phyloP scores from a whole-genome alignment of 2,888 invertebrate genomes.

The Scaptodrosophila latifasciaeformis region DNA sequence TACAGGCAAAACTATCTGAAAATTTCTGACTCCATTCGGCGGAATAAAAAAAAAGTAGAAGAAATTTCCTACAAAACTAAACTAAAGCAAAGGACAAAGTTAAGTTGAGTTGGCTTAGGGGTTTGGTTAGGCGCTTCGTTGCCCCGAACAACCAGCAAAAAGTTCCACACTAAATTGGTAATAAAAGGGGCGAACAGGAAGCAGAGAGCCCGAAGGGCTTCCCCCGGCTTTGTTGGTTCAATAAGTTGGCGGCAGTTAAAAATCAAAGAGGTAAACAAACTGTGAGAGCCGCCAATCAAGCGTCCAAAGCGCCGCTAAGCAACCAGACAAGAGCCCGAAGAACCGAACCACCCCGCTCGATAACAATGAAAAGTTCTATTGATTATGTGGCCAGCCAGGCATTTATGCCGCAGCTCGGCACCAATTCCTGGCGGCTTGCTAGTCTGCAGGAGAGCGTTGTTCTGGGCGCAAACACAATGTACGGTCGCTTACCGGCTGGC shows the following conservation, averaged over 20 bases:
- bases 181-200: conserved; percentile 12
- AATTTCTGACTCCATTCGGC: conserved; percentile 46
- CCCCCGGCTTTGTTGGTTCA: conserved; percentile 52
- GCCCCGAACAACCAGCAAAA: conserved; percentile 48
- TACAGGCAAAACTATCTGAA: conserved; percentile 56
- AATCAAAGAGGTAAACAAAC: conserved; percentile 28
- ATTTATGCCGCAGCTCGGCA: not conserved
- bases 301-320: conserved; percentile 18
- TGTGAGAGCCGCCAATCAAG: not conserved
- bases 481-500: conserved; percentile 48
- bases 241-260: conserved; percentile 44
- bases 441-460: conserved; percentile 42
- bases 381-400: too few relatives aligned
- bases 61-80: too few relatives aligned
- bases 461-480: conserved; percentile 40
- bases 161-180: conserved; percentile 26
- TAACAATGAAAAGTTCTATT: too few relatives aligned
- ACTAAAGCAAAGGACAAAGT: not conserved
- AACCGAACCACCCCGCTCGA: conserved; percentile 2
- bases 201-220: not conserved
- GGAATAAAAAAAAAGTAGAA: conserved; percentile 19
- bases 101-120: not conserved
- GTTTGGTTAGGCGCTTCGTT: too few relatives aligned
- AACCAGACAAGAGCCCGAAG: conserved; percentile 10
- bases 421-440: conserved; percentile 32